A percentile compares a stretch with the other conserved stretches of the same genome.
Evolutionary conservation across 1,140 invertebrate species (phyloP).

Genomic region (Yoshiicerus persimilis): DNA sequence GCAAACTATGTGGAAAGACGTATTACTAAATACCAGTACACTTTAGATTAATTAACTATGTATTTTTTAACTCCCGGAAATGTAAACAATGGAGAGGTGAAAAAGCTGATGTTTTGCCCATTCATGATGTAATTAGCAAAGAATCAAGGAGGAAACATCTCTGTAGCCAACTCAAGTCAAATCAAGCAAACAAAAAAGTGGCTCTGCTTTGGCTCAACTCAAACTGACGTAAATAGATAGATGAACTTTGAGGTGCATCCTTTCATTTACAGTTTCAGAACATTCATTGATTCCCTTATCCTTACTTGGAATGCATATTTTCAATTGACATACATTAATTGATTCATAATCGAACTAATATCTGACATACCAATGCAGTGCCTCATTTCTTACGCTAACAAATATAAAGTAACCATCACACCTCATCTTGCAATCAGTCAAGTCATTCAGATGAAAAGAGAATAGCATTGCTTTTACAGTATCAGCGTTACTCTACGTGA

Average conservation of each 20-base stretch:
- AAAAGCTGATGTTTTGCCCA: neutral
- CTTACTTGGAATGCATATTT: neutral
- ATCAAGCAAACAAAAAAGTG: neutral
- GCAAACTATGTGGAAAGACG: neutral
- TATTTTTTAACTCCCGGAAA: slow-evolving; percentile 20
- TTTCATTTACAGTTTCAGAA: neutral
- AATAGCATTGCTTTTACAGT: no score
- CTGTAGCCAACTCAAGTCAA: neutral
- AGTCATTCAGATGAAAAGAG: neutral
- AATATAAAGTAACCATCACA: neutral
- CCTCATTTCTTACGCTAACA: neutral
- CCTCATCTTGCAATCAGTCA: no score
- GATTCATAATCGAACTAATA: neutral
- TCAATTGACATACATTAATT: neutral
- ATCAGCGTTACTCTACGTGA: no score
- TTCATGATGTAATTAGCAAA: slow-evolving; percentile 2
- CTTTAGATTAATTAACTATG: neutral
- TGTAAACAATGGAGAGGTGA: neutral
- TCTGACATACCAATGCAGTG: no score
- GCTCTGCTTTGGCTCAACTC: neutral
- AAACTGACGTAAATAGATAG: no score
- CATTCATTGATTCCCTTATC: neutral
- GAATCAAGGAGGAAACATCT: neutral
- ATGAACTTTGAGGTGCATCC: neutral
- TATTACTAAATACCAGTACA: neutral